phyloP scores from a whole-genome alignment of 1,140 invertebrate species.

The Brachionus angularis region DNA sequence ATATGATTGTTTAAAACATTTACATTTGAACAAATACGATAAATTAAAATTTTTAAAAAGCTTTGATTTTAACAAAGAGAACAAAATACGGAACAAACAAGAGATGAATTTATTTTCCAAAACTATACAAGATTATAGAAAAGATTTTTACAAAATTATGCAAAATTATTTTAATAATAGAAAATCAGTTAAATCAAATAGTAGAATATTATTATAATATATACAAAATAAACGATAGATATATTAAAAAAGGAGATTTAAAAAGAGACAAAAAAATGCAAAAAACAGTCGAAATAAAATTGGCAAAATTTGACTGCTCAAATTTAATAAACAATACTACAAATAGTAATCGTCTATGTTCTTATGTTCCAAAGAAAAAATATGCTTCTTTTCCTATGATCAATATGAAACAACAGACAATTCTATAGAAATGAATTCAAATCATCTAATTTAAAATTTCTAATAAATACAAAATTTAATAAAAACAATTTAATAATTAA shows the following conservation, averaged over 20 bases:
- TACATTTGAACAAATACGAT: background rate
- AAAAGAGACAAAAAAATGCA: background rate
- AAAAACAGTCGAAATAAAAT: background rate
- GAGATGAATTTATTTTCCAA: background rate
- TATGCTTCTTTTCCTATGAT: background rate
- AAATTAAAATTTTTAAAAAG: background rate
- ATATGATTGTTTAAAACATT: background rate
- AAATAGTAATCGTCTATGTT: background rate
- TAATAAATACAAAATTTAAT: background rate
- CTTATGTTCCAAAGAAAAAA: background rate
- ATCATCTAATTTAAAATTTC: too few species aligned
- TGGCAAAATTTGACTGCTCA: background rate
- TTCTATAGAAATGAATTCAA: too few species aligned
- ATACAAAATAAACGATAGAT: background rate
- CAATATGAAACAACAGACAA: too few species aligned
- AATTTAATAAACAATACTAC: background rate
- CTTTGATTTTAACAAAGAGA: background rate
- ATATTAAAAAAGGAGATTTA: background rate
- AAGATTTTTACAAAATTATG: background rate
- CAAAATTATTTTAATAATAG: background rate
- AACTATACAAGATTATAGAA: background rate
- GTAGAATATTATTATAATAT: background rate
- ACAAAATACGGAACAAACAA: background rate
- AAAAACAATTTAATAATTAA: background rate
- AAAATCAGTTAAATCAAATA: background rate